Evolutionary conservation across 2,888 invertebrate species (phyloP).

Genomic region (Zygogramma bicolorata): DNA sequence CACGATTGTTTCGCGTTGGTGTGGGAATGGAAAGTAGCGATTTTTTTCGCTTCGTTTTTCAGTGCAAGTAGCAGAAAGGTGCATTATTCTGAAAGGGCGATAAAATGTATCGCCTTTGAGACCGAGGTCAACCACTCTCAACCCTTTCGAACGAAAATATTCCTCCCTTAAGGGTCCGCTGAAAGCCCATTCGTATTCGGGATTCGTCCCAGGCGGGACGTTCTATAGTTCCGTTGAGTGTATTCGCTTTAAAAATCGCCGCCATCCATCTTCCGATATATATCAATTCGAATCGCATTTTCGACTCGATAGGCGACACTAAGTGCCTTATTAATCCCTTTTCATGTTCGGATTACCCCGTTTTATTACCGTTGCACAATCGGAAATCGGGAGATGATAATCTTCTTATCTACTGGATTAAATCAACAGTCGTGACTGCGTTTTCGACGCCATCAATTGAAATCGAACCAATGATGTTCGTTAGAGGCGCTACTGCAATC

Average conservation of each 20-base stretch:
- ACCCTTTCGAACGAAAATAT: not conserved
- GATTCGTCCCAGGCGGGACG: constrained; percentile 6
- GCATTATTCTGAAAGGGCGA: too few relatives aligned
- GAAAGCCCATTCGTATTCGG: constrained; percentile 26
- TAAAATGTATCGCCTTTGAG: not conserved
- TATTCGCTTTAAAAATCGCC: constrained; percentile 18
- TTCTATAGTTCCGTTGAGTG: constrained; percentile 25
- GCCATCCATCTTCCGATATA: constrained; percentile 24
- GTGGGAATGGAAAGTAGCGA: too few relatives aligned
- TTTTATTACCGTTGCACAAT: not conserved
- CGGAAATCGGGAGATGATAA: not conserved
- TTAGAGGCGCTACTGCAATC: not conserved
- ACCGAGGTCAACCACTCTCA: not conserved
- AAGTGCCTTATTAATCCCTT: constrained; percentile 17
- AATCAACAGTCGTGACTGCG: not conserved
- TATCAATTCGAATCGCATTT: constrained; percentile 28
- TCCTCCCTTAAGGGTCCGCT: constrained; percentile 6
- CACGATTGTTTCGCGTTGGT: too few relatives aligned
- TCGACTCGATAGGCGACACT: constrained; percentile 16
- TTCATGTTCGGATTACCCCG: not conserved
- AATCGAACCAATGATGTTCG: not conserved
- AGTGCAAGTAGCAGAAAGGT: too few relatives aligned
- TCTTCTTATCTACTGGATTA: not conserved
- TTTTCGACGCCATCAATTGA: not conserved
- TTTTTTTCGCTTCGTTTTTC: too few relatives aligned